Evolutionary conservation across 2,888 invertebrate species (phyloP), one percentile per base, ranked within the genome.

Genomic region (Epirrita christyi): DNA sequence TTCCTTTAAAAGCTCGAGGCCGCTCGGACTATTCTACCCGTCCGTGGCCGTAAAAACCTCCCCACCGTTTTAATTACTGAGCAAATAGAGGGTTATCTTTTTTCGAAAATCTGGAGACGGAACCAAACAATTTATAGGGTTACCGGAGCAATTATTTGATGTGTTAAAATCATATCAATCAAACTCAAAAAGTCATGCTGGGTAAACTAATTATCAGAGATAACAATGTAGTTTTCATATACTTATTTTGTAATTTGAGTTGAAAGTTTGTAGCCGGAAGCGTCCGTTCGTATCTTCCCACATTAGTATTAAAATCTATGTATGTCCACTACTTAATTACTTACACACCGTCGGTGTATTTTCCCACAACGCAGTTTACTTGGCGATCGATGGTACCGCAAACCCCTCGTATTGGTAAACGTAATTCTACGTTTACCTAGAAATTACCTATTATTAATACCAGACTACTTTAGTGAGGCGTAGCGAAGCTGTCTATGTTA

Each of bases 31-130:
- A 69, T 72, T 76, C 64, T 71, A 63, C 58, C 59, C 58, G 64
- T 61, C 56, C 55, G 61, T 58, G 61, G 70, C 66, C 68, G 64
- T 77, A 76, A 79, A 76, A 67, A 68, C 73, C 66, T 66, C 73
- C 74, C 73, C 74, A 70, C 64, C 64, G 67, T 72, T 79, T 80
- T 81, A 81, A 83, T 81, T 82, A 76, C 76, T 59, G 53, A 60
- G 70, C 70, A 75, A 80, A 80, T 70, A 73, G 71, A 68, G 66
- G 71, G 65, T 53, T 56, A 66, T 63, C 68, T 68, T 68, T 70
- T 66, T 68, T 59, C 21, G 6, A 66, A 64, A 71, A 71, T 67
- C 59, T 63, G 63, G 46, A 53, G 52, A 52, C 41, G 48, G 13
- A 15, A 28, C 43, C 46, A 43, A 34, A 43, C 46, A 56, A 50